These are phyloP conservation scores for Phaethornis superciliosus DNA, from an alignment of 2,113 vertebrate species.

Conservation along the genomic window DNA sequence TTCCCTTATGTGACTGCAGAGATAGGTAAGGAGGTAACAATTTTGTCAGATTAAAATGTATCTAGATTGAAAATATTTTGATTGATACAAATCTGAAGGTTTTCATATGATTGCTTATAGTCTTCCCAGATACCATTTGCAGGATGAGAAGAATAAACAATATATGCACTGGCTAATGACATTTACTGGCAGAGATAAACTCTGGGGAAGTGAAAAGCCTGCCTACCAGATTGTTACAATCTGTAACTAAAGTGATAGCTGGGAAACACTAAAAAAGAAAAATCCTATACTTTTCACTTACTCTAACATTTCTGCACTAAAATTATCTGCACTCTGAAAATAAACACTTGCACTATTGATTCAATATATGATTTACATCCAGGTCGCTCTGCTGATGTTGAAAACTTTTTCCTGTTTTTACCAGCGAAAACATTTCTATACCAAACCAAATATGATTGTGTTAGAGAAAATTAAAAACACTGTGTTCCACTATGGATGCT, in stretches of 20 bases:
- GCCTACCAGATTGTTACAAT: not conserved
- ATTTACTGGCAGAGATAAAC: not conserved
- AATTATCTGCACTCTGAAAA: not conserved
- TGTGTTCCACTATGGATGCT: not conserved
- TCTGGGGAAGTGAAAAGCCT: not conserved
- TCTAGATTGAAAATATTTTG: not conserved
- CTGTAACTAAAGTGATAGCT: not conserved
- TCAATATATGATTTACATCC: not conserved
- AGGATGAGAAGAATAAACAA: not conserved
- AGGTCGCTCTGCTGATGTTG: not conserved
- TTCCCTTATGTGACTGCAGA: not conserved
- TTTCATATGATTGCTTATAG: not conserved
- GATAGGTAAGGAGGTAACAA: not conserved
- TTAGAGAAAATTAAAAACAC: not conserved
- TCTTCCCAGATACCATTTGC: not conserved
- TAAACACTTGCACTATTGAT: not conserved
- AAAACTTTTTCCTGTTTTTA: not conserved
- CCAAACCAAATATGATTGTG: not conserved
- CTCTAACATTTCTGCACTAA: not conserved
- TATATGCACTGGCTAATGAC: not conserved
- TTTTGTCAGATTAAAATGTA: not conserved
- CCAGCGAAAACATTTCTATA: not conserved
- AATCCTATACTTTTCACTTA: not conserved
- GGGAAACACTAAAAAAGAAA: not conserved
- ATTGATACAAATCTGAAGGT: not conserved